A percentile compares a stretch with the other conserved stretches of the same genome.
Conservation (phyloP, 1,140 invertebrate genomes). For the Dendrolimus kikuchii region DNA sequence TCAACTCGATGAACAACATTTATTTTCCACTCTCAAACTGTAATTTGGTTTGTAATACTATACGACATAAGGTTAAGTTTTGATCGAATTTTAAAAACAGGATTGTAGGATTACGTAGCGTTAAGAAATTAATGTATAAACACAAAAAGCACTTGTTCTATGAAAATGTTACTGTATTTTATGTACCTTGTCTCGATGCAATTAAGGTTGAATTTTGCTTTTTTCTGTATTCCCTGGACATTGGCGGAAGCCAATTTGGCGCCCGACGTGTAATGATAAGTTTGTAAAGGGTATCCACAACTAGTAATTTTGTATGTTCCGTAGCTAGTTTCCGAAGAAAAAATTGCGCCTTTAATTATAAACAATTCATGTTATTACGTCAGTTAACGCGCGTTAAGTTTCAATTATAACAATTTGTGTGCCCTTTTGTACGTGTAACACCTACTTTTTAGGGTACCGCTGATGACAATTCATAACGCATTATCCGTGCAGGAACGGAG, state of each 20-base stretch:
- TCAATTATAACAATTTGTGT: slow-evolving; percentile 28
- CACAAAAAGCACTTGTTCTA: slow-evolving; percentile 4
- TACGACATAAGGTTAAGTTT: not conserved
- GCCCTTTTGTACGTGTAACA: slow-evolving; percentile 12
- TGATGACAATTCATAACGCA: not conserved
- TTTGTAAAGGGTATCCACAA: slow-evolving; percentile 18
- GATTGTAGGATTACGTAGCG: slow-evolving; percentile 3
- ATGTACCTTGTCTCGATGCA: no score
- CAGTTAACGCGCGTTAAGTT: slow-evolving; percentile 30
- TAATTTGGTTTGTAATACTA: not conserved
- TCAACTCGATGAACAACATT: slow-evolving; percentile 11
- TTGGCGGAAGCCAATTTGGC: slow-evolving; percentile 5
- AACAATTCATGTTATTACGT: slow-evolving; percentile 28
- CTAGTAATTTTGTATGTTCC: slow-evolving; percentile 46
- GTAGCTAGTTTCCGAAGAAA: slow-evolving; percentile 17
- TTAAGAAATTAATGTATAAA: slow-evolving; percentile 15
- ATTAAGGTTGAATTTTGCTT: no score
- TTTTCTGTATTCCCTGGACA: not conserved
- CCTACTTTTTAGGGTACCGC: slow-evolving; percentile 10
- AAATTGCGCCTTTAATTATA: slow-evolving; percentile 41
- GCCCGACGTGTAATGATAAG: slow-evolving; percentile 12
- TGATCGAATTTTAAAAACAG: not conserved
- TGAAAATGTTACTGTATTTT: no score
- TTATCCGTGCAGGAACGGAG: no score
- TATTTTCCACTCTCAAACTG: slow-evolving; percentile 4